Base-by-base conservation (phyloP, 2,113 vertebrate genomes). In the Syngnathus typhle region DNA sequence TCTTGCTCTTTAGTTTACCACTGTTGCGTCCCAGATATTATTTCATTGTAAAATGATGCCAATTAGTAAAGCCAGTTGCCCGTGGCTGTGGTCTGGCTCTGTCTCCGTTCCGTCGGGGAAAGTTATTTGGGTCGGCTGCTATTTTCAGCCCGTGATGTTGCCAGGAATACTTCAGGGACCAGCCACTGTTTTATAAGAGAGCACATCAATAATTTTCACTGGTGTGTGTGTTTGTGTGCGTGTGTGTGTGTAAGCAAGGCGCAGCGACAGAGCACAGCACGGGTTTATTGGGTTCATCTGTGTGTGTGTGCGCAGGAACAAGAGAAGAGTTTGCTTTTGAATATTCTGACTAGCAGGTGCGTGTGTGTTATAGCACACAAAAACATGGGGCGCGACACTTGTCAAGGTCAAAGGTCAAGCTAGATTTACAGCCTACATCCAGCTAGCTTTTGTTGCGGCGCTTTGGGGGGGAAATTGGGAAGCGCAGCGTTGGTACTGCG, bases 91-190 rank as follows among this genome's bases (percentile, higher is more conserved):
- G 87, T 85, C 84, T 81, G 86, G 79, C 80, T 84, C 68, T 68
- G 59, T 73, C 78, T 80, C 66, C 58, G 70, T 81, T 88, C 85
- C 87, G 69, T 69, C 32, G 81, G 85, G 87, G 84, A 80, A 77
- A 88, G 82, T 81, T 90, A 91, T 90, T 89, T 90, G 90, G 90
- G 90, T 90, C 90, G 89, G 77, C 71, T 84, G 88, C 85, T 91
- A 91, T 91, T 91, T 91, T 84, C 76, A 77, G 87, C 82, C 75
- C 32, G 84, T 78, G 83, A 89, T 90, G 86, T 90, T 90, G 87
- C 89, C 88, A 87, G 84, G 85, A 89, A 90, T 89, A 89, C 90
- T 85, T 87, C 36, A 70, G 90, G 88, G 89, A 90, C 67, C 79
- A 82, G 87, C 84, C 83, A 85, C 81, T 84, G 88, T 89, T 89